Evolutionary conservation across 1,140 invertebrate genomes (phyloP), one percentile per base, ranked within the genome.

Genomic region (Drosophila repletoides): DNA sequence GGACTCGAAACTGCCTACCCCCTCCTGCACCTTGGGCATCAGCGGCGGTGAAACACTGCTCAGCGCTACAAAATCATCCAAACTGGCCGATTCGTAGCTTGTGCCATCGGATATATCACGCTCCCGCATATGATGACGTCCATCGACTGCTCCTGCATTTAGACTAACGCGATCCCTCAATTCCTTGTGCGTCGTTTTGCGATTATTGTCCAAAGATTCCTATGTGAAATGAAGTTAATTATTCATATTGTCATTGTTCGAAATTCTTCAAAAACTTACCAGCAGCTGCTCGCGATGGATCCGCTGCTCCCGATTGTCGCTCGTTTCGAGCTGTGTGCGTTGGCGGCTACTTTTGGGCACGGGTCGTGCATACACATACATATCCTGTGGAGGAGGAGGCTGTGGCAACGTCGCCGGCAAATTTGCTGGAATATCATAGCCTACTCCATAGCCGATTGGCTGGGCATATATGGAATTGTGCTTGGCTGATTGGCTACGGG

Each of bases 1-100:
- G 40, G 92, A 93, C 58, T 95, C 94, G 56, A 93, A 94, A 0
- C 93, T 93, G 2, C 93, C 93, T 68, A 93, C 92, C 2, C 92
- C 93, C 53, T 93, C 93, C 41, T 90, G 79, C 5, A 87, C 88
- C 24, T 90, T 90, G 12, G 83, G 81, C 15, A 74, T 84, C 14
- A 89, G 48, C 0, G 88, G 77, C 3, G 88, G 88, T 19, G 84
- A 89, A 3, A 38, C 51, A 12, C 53, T 72, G 55, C 69, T 70
- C 31, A 80, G 9, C 3, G 52, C 26, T 14, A 52, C 51, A 22
- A 83, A 87, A n/a, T 88, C 88, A 43, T 90, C 88, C 17, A 81
- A 51, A 40, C 71, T 80, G 4, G 91, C 1, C 90, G 92, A 89
- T 89, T 93, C 70, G 43, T 84, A 88, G 58, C 72, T 80, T 15